These are phyloP conservation scores for Acrocyrtus sp. DNA, from an alignment of 2,888 invertebrate genomes.

Conservation along the genomic window DNA sequence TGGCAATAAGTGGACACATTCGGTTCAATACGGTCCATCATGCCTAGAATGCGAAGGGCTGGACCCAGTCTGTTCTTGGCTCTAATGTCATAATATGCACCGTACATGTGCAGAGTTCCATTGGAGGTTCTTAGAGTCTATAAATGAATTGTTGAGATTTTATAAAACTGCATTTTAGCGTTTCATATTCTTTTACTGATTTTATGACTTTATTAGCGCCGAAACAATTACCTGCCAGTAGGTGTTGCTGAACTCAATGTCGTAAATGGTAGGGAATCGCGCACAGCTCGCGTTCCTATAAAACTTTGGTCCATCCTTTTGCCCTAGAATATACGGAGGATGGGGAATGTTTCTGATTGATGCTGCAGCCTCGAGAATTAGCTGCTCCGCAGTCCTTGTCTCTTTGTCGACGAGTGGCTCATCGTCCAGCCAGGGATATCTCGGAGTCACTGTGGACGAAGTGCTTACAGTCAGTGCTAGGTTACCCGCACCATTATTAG, in stretches of 20 bases:
- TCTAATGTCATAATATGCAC: conserved; percentile 88
- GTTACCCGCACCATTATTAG: background rate
- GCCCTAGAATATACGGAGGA: conserved; percentile 73
- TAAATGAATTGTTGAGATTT: too few relatives aligned
- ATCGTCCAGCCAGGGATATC: conserved; percentile 65
- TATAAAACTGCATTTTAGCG: background rate
- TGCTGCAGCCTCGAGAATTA: conserved; percentile 73
- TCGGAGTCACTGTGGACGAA: conserved; percentile 53
- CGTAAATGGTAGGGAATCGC: conserved; percentile 87
- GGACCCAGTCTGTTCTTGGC: conserved; percentile 80
- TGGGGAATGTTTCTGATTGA: conserved; percentile 73
- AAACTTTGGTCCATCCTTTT: conserved; percentile 77
- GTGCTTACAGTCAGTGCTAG: conserved; percentile 40
- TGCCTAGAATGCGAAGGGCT: conserved; percentile 84
- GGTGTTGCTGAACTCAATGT: conserved; percentile 91
- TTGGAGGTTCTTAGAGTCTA: conserved; percentile 78
- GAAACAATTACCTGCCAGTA: conserved; percentile 85
- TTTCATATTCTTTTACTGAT: background rate
- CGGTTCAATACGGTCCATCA: conserved; percentile 91
- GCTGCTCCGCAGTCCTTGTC: conserved; percentile 76
- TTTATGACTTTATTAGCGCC: background rate
- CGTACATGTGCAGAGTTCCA: conserved; percentile 90
- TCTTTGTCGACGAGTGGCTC: conserved; percentile 74
- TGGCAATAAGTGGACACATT: conserved; percentile 85
- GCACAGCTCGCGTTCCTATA: conserved; percentile 80